Evolutionary conservation across 2,113 vertebrate species (phyloP).

Genomic region (Limnothrissa miodon): DNA sequence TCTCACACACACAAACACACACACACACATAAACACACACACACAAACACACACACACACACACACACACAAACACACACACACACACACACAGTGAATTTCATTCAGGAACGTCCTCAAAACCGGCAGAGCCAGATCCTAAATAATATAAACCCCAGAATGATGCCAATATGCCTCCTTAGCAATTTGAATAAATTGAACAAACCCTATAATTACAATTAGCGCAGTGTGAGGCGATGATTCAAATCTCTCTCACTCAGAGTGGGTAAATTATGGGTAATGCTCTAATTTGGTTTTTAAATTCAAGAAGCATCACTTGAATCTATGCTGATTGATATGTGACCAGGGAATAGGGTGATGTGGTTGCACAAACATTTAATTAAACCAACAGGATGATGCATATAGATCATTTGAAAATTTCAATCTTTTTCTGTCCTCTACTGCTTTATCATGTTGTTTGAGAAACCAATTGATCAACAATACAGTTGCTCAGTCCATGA

Average conservation of each 20-base stretch:
- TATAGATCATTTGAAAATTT: neutral
- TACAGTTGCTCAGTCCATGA: neutral
- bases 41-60: no score
- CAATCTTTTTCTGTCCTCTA: neutral
- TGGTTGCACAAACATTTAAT: slow-evolving; percentile 66
- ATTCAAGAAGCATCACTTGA: slow-evolving; percentile 76
- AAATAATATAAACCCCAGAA: slow-evolving; percentile 71
- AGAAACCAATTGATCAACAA: neutral
- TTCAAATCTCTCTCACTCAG: slow-evolving; percentile 74
- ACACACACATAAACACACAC: no score
- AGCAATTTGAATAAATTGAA: slow-evolving; percentile 76
- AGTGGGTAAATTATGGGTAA: slow-evolving; percentile 76
- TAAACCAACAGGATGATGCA: slow-evolving; percentile 61
- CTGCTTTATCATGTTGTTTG: neutral
- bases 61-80: no score
- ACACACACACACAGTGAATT: neutral
- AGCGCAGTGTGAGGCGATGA: slow-evolving; percentile 76
- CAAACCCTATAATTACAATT: slow-evolving; percentile 81
- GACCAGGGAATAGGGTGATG: slow-evolving; percentile 53
- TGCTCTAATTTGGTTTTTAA: slow-evolving; percentile 76
- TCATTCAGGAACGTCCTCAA: slow-evolving; percentile 35
- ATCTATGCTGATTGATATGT: slow-evolving; percentile 70
- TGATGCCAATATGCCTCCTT: slow-evolving; percentile 73
- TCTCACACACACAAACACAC: neutral
- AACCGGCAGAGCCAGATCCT: slow-evolving; percentile 49